phyloP scores from a whole-genome alignment of 2,113 vertebrate genomes.

The Platysternon megacephalum region DNA sequence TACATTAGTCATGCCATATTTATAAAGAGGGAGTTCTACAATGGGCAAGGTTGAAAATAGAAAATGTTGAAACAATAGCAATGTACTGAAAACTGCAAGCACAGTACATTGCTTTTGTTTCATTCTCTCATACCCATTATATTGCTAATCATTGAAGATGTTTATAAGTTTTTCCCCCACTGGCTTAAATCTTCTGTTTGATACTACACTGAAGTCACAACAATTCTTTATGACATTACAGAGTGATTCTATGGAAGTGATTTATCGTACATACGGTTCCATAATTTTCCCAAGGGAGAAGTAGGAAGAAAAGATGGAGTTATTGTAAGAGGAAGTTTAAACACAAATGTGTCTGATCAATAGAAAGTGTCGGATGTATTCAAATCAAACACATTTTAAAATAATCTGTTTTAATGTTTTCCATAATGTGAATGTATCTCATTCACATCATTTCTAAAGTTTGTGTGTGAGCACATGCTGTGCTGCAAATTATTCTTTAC shows the following conservation, averaged over 20 bases:
- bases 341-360: background rate
- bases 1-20: background rate
- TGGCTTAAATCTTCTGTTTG: conserved; percentile 35
- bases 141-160: background rate
- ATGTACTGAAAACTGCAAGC: background rate
- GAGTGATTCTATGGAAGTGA: background rate
- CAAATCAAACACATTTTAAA: background rate
- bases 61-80: background rate
- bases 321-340: conserved; percentile 8
- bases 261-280: background rate
- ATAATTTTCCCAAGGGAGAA: background rate
- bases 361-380: background rate
- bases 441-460: background rate
- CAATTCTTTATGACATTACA: conserved; percentile 20
- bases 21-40: background rate
- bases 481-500: background rate
- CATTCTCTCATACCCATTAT: background rate
- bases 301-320: background rate
- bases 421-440: background rate
- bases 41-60: background rate
- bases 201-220: background rate
- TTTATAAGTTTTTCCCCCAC: conserved; percentile 31
- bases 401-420: background rate
- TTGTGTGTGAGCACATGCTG: background rate
- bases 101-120: background rate